Percentiles rank a stretch among this genome's conserved stretches.
These are phyloP conservation scores for Astyanax mexicanus DNA, from an alignment of 2,797 vertebrate genomes.

Conservation along the genomic window DNA sequence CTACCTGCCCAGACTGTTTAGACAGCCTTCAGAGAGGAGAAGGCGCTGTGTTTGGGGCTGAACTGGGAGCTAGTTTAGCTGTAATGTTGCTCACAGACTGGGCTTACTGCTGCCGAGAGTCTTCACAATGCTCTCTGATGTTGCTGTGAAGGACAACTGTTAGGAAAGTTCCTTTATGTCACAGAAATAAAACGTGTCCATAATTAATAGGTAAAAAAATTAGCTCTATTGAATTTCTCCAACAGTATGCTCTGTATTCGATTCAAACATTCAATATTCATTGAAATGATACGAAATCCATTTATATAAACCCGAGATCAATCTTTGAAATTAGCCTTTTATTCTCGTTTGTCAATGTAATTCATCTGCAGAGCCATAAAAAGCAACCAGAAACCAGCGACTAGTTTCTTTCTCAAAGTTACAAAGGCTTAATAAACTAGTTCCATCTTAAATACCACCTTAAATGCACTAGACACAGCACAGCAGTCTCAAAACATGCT, in stretches of 20 bases:
- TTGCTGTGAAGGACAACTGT: neutral
- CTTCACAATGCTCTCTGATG: neutral
- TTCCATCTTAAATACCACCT: no score
- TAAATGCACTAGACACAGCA: no score
- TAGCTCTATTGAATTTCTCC: neutral
- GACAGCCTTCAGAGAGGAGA: slow-evolving; percentile 15
- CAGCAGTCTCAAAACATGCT: no score
- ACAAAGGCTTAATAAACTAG: no score
- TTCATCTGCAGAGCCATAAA: no score
- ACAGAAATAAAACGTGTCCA: neutral
- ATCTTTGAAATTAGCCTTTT: no score
- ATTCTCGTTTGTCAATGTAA: no score
- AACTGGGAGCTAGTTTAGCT: neutral
- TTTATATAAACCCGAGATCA: no score
- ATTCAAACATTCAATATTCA: no score
- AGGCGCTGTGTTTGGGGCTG: slow-evolving; percentile 12
- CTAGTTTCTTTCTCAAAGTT: no score
- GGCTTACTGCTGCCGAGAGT: neutral
- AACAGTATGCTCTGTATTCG: neutral
- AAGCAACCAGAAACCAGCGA: no score
- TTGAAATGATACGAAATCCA: no score
- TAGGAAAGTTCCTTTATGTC: neutral
- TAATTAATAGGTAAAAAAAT: neutral
- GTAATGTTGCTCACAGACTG: slow-evolving; percentile 5
- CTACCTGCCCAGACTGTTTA: slow-evolving; percentile 72